phyloP scores from a whole-genome alignment of 2,888 invertebrate genomes.

The Volucella bombylans region DNA sequence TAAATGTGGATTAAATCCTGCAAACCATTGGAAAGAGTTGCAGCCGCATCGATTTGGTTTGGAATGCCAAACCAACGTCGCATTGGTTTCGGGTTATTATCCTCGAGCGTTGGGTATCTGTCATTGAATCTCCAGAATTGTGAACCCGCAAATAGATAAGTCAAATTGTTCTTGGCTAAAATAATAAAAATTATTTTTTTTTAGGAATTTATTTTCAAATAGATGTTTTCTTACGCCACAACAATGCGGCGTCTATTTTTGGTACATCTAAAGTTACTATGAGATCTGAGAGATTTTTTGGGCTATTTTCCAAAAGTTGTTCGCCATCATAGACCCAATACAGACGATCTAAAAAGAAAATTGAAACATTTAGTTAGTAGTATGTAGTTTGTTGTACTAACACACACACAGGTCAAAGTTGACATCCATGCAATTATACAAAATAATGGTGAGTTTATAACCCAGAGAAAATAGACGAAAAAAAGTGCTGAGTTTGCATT shows the following conservation, averaged over 20 bases:
- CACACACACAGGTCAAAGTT: too few relatives aligned
- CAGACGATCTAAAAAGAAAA: slow-evolving; percentile 83
- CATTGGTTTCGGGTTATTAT: slow-evolving; percentile 87
- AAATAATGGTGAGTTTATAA: too few relatives aligned
- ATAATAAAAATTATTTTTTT: slow-evolving; percentile 49
- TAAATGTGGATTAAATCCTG: too few relatives aligned
- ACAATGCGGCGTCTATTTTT: slow-evolving; percentile 87
- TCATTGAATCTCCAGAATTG: slow-evolving; percentile 89
- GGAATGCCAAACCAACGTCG: slow-evolving; percentile 88
- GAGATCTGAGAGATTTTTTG: slow-evolving; percentile 86
- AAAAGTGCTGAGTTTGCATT: too few relatives aligned
- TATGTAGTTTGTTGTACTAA: too few relatives aligned
- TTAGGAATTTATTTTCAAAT: slow-evolving; percentile 21
- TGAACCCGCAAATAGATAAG: slow-evolving; percentile 86
- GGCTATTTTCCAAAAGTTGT: slow-evolving; percentile 83
- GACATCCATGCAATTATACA: too few relatives aligned
- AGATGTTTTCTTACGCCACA: slow-evolving; percentile 83
- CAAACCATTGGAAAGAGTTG: slow-evolving; percentile 88
- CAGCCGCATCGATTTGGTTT: slow-evolving; percentile 87
- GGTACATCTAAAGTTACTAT: slow-evolving; percentile 82
- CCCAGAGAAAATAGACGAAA: too few relatives aligned
- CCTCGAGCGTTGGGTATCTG: slow-evolving; percentile 83
- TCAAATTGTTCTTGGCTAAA: slow-evolving; percentile 84
- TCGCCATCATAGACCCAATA: slow-evolving; percentile 88
- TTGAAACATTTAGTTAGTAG: neutral